A percentile compares a stretch with the other conserved stretches of the same genome.
Conservation (phyloP, 2,797 vertebrate species). For the Hylomyscus alleni region DNA sequence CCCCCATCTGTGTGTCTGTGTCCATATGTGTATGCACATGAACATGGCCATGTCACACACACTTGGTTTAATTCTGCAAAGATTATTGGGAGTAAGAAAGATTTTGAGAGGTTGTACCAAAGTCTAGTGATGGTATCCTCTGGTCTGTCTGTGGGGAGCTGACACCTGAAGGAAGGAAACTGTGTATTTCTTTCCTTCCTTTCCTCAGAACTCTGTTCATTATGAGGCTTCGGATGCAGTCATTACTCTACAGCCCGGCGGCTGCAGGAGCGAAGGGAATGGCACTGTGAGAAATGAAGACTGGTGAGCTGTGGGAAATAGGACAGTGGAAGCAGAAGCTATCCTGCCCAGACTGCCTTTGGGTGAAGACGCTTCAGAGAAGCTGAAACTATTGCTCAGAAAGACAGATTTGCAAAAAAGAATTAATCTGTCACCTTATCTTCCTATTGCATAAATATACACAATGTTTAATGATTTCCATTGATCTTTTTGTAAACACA, state of each 20-base stretch:
- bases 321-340: neutral
- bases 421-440: neutral
- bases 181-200: neutral
- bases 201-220: neutral
- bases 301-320: neutral
- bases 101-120: neutral
- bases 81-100: neutral
- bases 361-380: neutral
- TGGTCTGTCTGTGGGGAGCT: neutral
- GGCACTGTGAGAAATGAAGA: neutral
- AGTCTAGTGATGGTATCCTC: neutral
- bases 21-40: neutral
- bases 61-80: slow-evolving; percentile 3
- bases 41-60: neutral
- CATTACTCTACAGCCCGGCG: neutral
- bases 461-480: slow-evolving; percentile 2
- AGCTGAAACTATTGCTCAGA: neutral
- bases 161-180: neutral
- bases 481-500: slow-evolving; percentile 37
- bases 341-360: neutral
- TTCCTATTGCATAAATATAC: slow-evolving; percentile 3
- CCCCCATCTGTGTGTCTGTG: neutral
- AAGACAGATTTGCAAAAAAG: slow-evolving; percentile 36
- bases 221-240: neutral
- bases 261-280: neutral